Percentiles rank a stretch among this genome's conserved stretches.
These are phyloP conservation scores for Ephestia elutella DNA, from an alignment of 1,140 invertebrate species.

Conservation along the genomic window DNA sequence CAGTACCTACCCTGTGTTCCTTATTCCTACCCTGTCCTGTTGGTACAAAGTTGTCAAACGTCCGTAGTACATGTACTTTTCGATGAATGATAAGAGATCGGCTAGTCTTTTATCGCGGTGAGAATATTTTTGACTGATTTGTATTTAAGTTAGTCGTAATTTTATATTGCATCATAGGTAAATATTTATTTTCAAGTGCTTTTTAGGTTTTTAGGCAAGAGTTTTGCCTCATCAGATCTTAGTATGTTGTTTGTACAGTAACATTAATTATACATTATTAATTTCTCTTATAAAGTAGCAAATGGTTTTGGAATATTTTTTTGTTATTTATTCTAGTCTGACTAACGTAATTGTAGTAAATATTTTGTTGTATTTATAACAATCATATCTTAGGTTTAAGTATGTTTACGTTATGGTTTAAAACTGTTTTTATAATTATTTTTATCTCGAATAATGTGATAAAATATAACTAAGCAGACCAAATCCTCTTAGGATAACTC, in stretches of 20 bases:
- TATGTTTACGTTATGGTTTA: no score
- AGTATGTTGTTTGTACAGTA: no score
- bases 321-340: background rate
- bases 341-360: background rate
- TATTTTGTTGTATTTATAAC: background rate
- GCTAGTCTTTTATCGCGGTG: background rate
- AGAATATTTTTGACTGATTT: background rate
- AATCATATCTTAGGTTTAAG: background rate
- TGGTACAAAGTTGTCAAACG: background rate
- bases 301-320: no score
- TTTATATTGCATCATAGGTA: background rate
- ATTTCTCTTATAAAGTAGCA: no score
- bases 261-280: no score
- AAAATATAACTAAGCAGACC: background rate
- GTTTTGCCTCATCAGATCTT: no score
- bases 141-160: background rate
- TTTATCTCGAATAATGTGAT: background rate
- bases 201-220: background rate
- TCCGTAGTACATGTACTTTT: background rate
- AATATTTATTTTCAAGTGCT: background rate
- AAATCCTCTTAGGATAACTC: background rate
- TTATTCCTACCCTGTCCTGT: background rate
- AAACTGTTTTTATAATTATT: background rate
- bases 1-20: background rate
- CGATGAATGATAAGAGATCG: background rate